Evolutionary conservation across 2,797 vertebrate species (phyloP), one percentile per base, ranked within the genome.

Genomic region (Coluber constrictor): DNA sequence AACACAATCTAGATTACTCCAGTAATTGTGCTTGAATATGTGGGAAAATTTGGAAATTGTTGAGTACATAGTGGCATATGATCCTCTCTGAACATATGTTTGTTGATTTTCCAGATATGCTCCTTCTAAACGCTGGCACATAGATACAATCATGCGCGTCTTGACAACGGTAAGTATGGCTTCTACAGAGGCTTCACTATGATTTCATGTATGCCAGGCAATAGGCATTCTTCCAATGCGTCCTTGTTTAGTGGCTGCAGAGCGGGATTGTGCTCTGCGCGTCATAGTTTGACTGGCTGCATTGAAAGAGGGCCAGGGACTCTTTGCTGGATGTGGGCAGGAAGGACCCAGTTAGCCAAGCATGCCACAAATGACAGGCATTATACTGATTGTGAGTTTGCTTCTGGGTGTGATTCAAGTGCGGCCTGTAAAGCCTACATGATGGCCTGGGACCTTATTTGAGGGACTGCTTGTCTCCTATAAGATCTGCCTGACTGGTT

Each of bases 91-190:
- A 91, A 94, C 47, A 83, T 5, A 86, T 60, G 18, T 93, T 92
- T 10, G 37, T 96, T 96, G 37, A 92, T 96, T 96, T 96, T 55
- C 96, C 96, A 99, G 99, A 96, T 99, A 99, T 18, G 99, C 99
- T 70, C 99, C 99, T 95, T 99, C 99, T 29, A 99, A 99, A 98
- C 98, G 99, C 98, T 99, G 99, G 99, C 99, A 99, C 97, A 99
- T 99, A 98, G 99, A 99, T 97, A 99, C 99, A 18, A 99, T 99
- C 92, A 99, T 99, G 99, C 98, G 99, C 97, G 99, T 99, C 95
- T 96, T 99, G 96, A 99, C 99, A 93, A 99, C 99, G 92, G 99
- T 99, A 98, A 96, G 98, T 95, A 13, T 23, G 9, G 20, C 37
- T 79, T 79, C 74, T 43, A 11, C 4, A 83, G 74, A 11, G 37